Conservation (phyloP, 1,140 invertebrate genomes). For the Argopecten irradians region DNA sequence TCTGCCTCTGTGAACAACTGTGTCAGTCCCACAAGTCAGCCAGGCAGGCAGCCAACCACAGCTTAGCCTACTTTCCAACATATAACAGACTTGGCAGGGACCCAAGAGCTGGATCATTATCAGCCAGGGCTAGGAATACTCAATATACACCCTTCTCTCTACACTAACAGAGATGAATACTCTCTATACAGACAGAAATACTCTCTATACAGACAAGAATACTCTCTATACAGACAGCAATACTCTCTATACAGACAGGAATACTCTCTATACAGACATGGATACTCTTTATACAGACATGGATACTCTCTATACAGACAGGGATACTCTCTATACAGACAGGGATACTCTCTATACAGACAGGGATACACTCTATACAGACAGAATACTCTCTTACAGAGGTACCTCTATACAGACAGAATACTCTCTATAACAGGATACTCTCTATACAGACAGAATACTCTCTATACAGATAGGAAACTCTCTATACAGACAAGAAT, state of each 20-base stretch:
- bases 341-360: no score
- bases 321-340: no score
- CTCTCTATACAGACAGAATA: no score
- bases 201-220: background rate
- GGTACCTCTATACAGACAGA: no score
- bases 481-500: no score
- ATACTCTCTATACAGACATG: no score
- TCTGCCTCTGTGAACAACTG: slow-evolving; percentile 14
- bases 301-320: no score
- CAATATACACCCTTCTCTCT: background rate
- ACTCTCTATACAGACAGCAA: background rate
- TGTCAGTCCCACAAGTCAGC: slow-evolving; percentile 12
- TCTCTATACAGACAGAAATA: background rate
- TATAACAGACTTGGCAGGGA: slow-evolving; percentile 10
- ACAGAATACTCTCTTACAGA: no score
- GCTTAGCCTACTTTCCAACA: slow-evolving; percentile 20
- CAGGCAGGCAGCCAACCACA: slow-evolving; percentile 19
- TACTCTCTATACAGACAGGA: background rate
- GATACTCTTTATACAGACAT: no score
- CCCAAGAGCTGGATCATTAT: slow-evolving; percentile 14
- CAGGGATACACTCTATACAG: no score
- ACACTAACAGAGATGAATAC: background rate
- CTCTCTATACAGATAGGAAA: no score
- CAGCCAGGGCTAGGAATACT: slow-evolving; percentile 6
- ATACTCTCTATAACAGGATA: no score